These are phyloP conservation scores for Acronicta alni DNA, from an alignment of 2,888 invertebrate species.

Conservation along the genomic window DNA sequence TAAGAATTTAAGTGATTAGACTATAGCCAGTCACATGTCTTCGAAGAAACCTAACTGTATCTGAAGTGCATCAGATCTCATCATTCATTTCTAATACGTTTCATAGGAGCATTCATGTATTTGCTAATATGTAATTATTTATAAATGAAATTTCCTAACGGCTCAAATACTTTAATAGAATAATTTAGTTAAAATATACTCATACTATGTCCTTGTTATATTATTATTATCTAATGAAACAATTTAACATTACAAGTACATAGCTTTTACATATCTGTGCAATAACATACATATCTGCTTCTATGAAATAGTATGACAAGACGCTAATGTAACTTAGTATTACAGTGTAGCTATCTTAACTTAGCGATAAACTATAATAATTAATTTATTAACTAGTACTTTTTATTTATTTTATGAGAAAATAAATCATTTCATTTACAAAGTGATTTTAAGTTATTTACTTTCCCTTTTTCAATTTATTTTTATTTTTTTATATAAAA, in stretches of 20 bases:
- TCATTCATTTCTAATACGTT: slow-evolving; percentile 62
- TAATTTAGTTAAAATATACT: slow-evolving; percentile 5
- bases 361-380: slow-evolving; percentile 58
- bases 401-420: slow-evolving; percentile 69
- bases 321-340: slow-evolving; percentile 63
- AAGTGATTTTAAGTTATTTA: slow-evolving; percentile 67
- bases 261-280: slow-evolving; percentile 72
- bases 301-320: slow-evolving; percentile 74
- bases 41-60: slow-evolving; percentile 60
- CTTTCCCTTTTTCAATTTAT: slow-evolving; percentile 48
- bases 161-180: slow-evolving; percentile 25
- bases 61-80: slow-evolving; percentile 67
- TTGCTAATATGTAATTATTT: slow-evolving; percentile 8
- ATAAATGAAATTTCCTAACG: slow-evolving; percentile 2
- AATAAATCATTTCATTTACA: slow-evolving; percentile 72
- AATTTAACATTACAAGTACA: slow-evolving; percentile 23
- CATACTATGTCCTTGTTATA: slow-evolving; percentile 6
- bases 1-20: slow-evolving; percentile 73
- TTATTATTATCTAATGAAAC: slow-evolving; percentile 24
- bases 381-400: slow-evolving; percentile 62
- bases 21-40: slow-evolving; percentile 62
- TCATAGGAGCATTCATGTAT: slow-evolving; percentile 84
- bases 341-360: slow-evolving; percentile 57
- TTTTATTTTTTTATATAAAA: slow-evolving; percentile 7
- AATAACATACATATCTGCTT: slow-evolving; percentile 83